A percentile compares a stretch with the other conserved stretches of the same genome.
phyloP scores from a whole-genome alignment of 2,113 vertebrate species.

The Epinephelus moara region DNA sequence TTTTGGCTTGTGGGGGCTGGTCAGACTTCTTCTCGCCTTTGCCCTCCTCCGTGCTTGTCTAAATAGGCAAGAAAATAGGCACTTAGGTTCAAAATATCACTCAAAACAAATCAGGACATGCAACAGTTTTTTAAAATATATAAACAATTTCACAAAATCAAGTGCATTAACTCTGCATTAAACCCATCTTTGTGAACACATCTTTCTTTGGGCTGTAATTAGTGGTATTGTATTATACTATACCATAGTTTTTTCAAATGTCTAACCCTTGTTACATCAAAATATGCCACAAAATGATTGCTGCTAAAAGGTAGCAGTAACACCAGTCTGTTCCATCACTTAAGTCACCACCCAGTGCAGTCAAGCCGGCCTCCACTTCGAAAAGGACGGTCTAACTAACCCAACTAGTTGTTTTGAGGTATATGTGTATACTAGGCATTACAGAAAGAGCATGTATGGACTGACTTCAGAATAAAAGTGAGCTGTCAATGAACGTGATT shows the following conservation, averaged over 20 bases:
- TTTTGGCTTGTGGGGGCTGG: constrained; percentile 97
- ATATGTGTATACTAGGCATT: too few relatives aligned
- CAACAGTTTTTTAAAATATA: not conserved
- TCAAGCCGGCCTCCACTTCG: too few relatives aligned
- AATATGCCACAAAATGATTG: too few relatives aligned
- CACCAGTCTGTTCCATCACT: too few relatives aligned
- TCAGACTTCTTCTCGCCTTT: constrained; percentile 95
- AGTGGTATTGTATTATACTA: not conserved
- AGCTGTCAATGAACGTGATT: too few relatives aligned
- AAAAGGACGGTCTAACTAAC: too few relatives aligned
- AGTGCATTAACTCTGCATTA: not conserved
- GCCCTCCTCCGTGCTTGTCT: constrained; percentile 90
- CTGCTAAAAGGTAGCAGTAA: too few relatives aligned
- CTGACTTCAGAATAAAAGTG: too few relatives aligned
- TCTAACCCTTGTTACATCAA: not conserved
- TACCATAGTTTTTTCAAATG: not conserved
- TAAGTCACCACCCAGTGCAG: too few relatives aligned
- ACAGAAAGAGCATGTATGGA: too few relatives aligned
- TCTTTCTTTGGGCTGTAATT: not conserved
- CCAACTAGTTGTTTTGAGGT: too few relatives aligned
- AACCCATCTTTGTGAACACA: not conserved
- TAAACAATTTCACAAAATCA: too few relatives aligned
- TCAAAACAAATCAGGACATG: not conserved
- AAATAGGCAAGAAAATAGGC: not conserved
- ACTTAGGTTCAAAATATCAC: not conserved